A percentile compares a stretch with the other conserved stretches of the same genome.
phyloP scores from a whole-genome alignment of 1,140 invertebrate species.

The Calephelis nemesis region DNA sequence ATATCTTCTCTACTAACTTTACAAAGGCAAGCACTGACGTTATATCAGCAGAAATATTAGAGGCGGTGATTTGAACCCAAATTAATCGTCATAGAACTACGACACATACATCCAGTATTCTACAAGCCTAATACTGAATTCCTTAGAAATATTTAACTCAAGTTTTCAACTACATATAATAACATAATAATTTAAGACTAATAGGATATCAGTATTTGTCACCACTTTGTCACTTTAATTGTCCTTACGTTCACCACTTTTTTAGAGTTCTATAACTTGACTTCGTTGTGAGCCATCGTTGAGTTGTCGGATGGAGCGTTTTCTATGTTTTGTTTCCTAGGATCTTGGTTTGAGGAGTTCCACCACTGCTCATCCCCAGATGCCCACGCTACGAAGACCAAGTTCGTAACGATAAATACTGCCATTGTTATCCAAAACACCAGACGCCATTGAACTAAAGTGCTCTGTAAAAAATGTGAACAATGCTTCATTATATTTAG shows the following conservation, averaged over 20 bases:
- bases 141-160: neutral
- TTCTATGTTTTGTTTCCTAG: constrained; percentile 54
- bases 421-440: constrained; percentile 91
- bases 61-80: too few relatives aligned
- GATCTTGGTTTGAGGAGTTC: constrained; percentile 79
- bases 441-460: constrained; percentile 87
- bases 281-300: constrained; percentile 54
- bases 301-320: constrained; percentile 30
- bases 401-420: constrained; percentile 86
- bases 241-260: neutral
- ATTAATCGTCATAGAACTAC: too few relatives aligned
- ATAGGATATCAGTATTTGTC: constrained; percentile 10
- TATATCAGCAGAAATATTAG: too few relatives aligned
- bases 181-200: neutral
- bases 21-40: too few relatives aligned
- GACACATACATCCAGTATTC: neutral
- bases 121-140: constrained; percentile 2
- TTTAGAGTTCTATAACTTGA: constrained; percentile 34
- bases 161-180: neutral
- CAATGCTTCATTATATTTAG: neutral
- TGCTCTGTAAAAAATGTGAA: constrained; percentile 80
- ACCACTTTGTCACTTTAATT: constrained; percentile 5
- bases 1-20: too few relatives aligned
- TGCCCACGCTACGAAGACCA: constrained; percentile 86
- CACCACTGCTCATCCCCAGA: constrained; percentile 87